Base-by-base conservation (phyloP, 2,113 vertebrate species). In the Eudyptes chrysolophus region DNA sequence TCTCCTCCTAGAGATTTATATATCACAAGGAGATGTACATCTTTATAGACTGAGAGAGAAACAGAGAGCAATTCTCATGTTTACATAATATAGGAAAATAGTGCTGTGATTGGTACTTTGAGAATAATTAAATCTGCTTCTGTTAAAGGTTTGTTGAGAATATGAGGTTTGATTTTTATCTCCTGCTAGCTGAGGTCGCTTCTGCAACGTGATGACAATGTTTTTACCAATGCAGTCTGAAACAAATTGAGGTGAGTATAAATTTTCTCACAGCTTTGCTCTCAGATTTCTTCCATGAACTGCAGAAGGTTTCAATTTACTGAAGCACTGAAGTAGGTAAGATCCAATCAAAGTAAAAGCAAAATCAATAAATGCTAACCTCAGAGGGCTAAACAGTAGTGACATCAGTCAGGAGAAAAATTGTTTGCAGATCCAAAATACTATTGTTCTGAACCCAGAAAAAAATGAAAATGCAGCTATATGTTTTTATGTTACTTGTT, bases 241-340 rank as follows among this genome's bases (percentile, higher is more conserved):
- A 98, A 97, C 92, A 98, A 98, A 98, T 98, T 98, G 98, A 98
- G 97, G 98, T 98, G 98, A 98, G 80, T 96, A 96, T 96, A 97
- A 94, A 97, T 98, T 98, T 98, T 98, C 96, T 98, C 94, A 96
- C 92, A 98, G 93, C 86, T 94, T 97, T 98, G 95, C 90, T 98
- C 96, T 98, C 78, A 96, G 76, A 95, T 97, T 98, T 97, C 92
- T 97, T 98, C 97, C 96, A 97, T 98, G 98, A 98, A 98, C 97
- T 98, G 94, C 89, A 98, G 97, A 98, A 98, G 95, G 96, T 98
- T 98, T 98, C 98, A 98, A 98, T 98, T 98, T 98, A 98, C 97
- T 97, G 97, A 98, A 98, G 97, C 98, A 98, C 95, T 52, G 81
- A 97, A 97, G 96, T 98, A 98, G 96, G 97, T 97, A 98, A 98